phyloP scores from a whole-genome alignment of 2,797 vertebrate genomes.

The Notoglanidium macrostoma region DNA sequence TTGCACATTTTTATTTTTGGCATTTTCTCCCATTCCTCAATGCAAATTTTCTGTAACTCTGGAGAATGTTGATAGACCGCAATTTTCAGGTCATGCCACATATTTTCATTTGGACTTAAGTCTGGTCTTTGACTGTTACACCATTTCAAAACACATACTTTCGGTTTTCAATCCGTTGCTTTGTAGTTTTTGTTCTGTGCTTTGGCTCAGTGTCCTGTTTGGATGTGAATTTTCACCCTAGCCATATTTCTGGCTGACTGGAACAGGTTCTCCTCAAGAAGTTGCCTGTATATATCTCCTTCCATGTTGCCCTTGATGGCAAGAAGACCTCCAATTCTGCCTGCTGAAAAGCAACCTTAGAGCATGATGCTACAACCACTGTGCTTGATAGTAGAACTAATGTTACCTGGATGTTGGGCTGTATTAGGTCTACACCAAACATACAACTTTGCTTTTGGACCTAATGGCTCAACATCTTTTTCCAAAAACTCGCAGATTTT shows the following conservation, averaged over 20 bases:
- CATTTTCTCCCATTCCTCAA: constrained; percentile 9
- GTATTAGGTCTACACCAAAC: background rate
- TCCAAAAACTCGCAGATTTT: background rate
- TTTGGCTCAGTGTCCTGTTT: background rate
- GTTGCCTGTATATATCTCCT: background rate
- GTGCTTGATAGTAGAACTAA: background rate
- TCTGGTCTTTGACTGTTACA: background rate
- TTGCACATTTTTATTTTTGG: background rate
- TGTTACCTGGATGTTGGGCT: background rate
- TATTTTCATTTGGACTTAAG: background rate
- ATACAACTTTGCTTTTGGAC: background rate
- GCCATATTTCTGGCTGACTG: background rate
- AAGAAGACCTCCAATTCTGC: background rate
- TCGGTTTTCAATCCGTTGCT: background rate
- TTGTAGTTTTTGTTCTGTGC: background rate
- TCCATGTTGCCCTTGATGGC: background rate
- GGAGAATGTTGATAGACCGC: background rate
- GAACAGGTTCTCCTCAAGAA: background rate
- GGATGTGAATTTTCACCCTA: background rate
- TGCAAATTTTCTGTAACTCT: background rate
- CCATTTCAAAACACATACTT: background rate
- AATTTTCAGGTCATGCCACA: constrained; percentile 3
- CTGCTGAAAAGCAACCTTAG: background rate
- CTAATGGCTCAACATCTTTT: background rate
- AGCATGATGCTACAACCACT: background rate